These are phyloP conservation scores for Zoanthus gigantus DNA, from an alignment of 92 coral and sea anemone genomes.

Conservation along the genomic window DNA sequence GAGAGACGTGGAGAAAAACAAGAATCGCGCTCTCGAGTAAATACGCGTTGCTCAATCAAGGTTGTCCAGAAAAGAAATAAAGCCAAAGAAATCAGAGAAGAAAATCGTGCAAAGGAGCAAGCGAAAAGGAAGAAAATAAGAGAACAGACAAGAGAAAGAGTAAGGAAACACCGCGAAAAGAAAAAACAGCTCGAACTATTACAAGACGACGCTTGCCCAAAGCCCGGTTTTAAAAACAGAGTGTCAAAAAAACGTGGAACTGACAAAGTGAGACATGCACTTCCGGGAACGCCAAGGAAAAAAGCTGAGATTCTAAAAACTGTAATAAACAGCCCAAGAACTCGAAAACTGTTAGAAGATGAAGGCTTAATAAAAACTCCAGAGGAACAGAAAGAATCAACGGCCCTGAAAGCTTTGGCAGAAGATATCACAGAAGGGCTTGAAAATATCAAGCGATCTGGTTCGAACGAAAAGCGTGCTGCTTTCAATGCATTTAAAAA, in stretches of 20 bases:
- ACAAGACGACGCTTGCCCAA: not conserved
- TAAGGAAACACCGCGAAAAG: slow-evolving; percentile 9
- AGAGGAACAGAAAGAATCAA: not conserved
- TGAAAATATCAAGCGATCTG: slow-evolving; percentile 3
- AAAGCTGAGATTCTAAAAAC: slow-evolving; percentile 1
- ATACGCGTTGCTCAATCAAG: not conserved
- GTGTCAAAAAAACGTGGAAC: not conserved
- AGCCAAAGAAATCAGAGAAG: slow-evolving; percentile 8
- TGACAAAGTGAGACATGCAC: not conserved
- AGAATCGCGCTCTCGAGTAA: not conserved
- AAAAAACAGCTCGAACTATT: not conserved
- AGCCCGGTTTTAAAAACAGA: not conserved
- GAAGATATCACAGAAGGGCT: not conserved
- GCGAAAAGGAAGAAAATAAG: not conserved
- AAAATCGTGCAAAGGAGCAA: not conserved
- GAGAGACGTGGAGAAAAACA: not conserved
- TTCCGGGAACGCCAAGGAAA: not conserved
- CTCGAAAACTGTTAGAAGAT: not conserved
- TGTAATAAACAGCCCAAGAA: not conserved
- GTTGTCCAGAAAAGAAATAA: not conserved
- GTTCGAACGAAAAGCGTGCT: not conserved
- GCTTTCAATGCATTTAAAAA: slow-evolving; percentile 16
- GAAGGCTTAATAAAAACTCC: not conserved
- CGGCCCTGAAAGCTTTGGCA: not conserved
- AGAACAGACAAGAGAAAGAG: slow-evolving; percentile 25